Percentiles rank a stretch among this genome's conserved stretches.
These are phyloP conservation scores for Pyrgus malvae DNA, from an alignment of 2,888 invertebrate genomes.

Conservation along the genomic window DNA sequence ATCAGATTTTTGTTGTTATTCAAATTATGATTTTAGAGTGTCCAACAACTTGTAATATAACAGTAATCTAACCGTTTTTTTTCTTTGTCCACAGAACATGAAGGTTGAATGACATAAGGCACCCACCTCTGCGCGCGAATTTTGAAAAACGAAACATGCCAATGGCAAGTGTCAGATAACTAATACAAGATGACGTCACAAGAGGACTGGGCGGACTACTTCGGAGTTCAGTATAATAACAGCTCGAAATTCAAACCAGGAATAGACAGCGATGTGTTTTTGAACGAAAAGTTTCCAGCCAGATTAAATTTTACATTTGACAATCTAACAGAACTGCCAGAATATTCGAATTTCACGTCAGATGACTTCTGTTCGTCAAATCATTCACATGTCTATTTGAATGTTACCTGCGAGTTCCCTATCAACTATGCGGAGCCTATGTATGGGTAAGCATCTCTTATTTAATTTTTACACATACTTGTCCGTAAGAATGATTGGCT, in stretches of 20 bases:
- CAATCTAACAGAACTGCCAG: slow-evolving; percentile 46
- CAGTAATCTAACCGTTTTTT: not conserved
- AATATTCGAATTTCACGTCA: slow-evolving; percentile 61
- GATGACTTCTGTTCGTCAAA: slow-evolving; percentile 71
- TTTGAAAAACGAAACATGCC: slow-evolving; percentile 41
- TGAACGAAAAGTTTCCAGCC: slow-evolving; percentile 26
- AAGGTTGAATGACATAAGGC: slow-evolving; percentile 30
- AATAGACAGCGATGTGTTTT: slow-evolving; percentile 33
- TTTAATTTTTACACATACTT: too few species aligned
- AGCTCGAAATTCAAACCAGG: slow-evolving; percentile 36
- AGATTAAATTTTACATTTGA: slow-evolving; percentile 50
- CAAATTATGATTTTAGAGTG: too few species aligned
- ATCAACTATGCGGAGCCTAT: slow-evolving; percentile 84
- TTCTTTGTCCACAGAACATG: slow-evolving; percentile 45
- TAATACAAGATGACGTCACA: slow-evolving; percentile 57
- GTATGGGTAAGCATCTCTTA: slow-evolving; percentile 76
- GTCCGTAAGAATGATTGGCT: too few species aligned
- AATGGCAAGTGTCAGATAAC: slow-evolving; percentile 46
- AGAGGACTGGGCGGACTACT: slow-evolving; percentile 60
- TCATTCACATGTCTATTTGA: slow-evolving; percentile 75
- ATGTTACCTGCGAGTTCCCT: slow-evolving; percentile 85
- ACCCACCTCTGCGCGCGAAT: slow-evolving; percentile 30
- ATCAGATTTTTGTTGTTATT: too few species aligned
- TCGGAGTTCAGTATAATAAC: slow-evolving; percentile 43
- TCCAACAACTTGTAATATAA: too few species aligned